These are phyloP conservation scores for Syngnathus scovelli DNA, from an alignment of 2,113 vertebrate species.

Conservation along the genomic window DNA sequence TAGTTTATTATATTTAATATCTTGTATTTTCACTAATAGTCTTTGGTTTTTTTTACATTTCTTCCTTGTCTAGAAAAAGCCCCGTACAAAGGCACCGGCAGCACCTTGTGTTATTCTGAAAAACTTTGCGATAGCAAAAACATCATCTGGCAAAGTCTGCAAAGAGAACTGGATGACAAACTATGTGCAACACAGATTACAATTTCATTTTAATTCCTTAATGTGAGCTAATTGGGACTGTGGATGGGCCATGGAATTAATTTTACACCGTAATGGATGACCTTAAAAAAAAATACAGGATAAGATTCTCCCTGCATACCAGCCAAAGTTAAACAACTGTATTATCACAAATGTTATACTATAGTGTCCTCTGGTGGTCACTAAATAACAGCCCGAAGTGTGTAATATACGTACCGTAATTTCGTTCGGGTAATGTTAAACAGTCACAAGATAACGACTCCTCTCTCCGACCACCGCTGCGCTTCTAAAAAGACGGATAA, in stretches of 20 bases:
- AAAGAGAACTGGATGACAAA: neutral
- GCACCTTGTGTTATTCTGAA: constrained; percentile 15
- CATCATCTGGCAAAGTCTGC: neutral
- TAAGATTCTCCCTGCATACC: constrained; percentile 20
- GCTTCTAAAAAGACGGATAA: neutral
- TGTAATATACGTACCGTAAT: neutral
- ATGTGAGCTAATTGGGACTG: constrained; percentile 8
- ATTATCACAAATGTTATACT: constrained; percentile 20
- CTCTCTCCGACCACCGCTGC: neutral
- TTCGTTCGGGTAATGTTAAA: neutral
- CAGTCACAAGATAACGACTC: neutral
- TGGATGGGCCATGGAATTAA: constrained; percentile 18
- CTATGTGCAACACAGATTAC: constrained; percentile 10
- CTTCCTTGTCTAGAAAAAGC: too few species aligned
- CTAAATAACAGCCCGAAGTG: neutral
- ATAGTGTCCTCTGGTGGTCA: constrained; percentile 51
- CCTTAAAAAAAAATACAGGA: constrained; percentile 13
- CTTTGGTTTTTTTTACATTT: neutral
- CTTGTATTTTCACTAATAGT: neutral
- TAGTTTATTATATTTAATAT: neutral
- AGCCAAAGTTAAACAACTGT: neutral
- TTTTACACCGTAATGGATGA: constrained; percentile 9
- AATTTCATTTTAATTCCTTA: constrained; percentile 12
- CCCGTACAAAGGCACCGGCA: neutral
- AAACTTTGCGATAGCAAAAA: constrained; percentile 27